Evolutionary conservation across 2,888 invertebrate species (phyloP).

Genomic region (Hydriomena furcata): DNA sequence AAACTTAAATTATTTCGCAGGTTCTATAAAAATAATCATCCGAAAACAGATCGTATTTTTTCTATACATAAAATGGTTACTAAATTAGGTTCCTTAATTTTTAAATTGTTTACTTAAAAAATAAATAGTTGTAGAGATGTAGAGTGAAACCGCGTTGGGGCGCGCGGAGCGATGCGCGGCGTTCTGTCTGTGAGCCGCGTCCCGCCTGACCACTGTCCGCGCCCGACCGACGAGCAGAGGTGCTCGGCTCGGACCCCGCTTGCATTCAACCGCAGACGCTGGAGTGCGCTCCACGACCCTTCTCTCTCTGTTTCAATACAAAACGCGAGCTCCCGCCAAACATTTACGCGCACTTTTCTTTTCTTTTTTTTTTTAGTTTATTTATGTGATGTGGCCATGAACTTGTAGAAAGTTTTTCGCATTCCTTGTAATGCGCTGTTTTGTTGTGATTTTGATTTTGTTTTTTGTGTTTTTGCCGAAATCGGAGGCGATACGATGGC

Average conservation of each 20-base stretch:
- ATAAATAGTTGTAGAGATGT: too few relatives aligned
- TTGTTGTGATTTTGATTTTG: constrained; percentile 70
- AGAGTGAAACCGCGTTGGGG: constrained; percentile 37
- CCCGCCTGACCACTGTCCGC: constrained; percentile 41
- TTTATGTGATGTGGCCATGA: constrained; percentile 24
- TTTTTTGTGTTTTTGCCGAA: constrained; percentile 78
- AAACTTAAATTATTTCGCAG: too few relatives aligned
- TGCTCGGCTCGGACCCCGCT: constrained; percentile 39
- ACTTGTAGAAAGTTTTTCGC: constrained; percentile 25
- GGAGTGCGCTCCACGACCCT: constrained; percentile 51
- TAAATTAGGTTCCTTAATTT: too few relatives aligned
- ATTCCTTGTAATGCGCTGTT: constrained; percentile 72
- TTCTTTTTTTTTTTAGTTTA: constrained; percentile 22
- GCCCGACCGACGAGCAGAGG: constrained; percentile 43
- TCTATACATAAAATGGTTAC: too few relatives aligned
- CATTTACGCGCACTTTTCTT: constrained; percentile 48
- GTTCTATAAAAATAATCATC: too few relatives aligned
- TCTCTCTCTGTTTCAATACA: constrained; percentile 38
- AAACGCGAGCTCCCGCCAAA: constrained; percentile 65
- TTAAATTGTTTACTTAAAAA: too few relatives aligned
- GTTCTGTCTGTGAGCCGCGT: constrained; percentile 35
- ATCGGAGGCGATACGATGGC: constrained; percentile 77
- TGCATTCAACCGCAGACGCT: constrained; percentile 65
- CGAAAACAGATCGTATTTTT: too few relatives aligned
- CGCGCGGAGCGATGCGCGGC: constrained; percentile 43